Conservation (phyloP, 2,888 invertebrate genomes). For the Tanypteryx hageni region DNA sequence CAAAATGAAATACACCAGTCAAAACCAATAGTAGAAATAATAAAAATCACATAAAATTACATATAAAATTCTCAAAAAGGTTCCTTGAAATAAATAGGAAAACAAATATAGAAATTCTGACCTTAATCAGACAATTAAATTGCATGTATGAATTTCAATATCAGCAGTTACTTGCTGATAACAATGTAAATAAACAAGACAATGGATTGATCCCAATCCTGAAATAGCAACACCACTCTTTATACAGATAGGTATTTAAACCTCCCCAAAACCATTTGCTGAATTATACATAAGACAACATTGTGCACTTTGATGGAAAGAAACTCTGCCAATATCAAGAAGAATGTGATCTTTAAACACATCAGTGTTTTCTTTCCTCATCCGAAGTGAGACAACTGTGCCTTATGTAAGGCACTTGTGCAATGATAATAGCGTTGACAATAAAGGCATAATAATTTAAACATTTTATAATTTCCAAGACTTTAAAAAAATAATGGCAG, state of each 20-base stretch:
- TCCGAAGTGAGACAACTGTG: slow-evolving; percentile 70
- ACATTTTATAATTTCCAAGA: slow-evolving; percentile 67
- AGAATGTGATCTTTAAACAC: slow-evolving; percentile 64
- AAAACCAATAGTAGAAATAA: slow-evolving; percentile 31
- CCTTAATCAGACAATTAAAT: background rate
- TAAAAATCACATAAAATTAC: slow-evolving; percentile 56
- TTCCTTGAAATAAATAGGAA: slow-evolving; percentile 54
- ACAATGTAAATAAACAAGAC: slow-evolving; percentile 45
- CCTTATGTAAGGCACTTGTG: slow-evolving; percentile 72
- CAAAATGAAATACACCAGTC: slow-evolving; percentile 32
- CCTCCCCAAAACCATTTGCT: slow-evolving; percentile 63
- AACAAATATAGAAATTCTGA: slow-evolving; percentile 46
- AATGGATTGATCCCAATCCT: slow-evolving; percentile 58
- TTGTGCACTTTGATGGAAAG: slow-evolving; percentile 66
- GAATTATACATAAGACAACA: slow-evolving; percentile 65
- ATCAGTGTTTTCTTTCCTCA: slow-evolving; percentile 60
- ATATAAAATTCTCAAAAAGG: slow-evolving; percentile 57
- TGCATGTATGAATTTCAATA: slow-evolving; percentile 25
- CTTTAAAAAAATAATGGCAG: slow-evolving; percentile 58
- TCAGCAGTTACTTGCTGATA: slow-evolving; percentile 37
- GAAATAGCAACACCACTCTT: slow-evolving; percentile 59
- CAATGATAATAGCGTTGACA: slow-evolving; percentile 68
- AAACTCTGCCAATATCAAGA: slow-evolving; percentile 58
- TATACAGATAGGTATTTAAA: slow-evolving; percentile 43
- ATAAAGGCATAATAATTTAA: slow-evolving; percentile 68